phyloP scores from a whole-genome alignment of 1,140 invertebrate genomes.

The Bombus affinis region DNA sequence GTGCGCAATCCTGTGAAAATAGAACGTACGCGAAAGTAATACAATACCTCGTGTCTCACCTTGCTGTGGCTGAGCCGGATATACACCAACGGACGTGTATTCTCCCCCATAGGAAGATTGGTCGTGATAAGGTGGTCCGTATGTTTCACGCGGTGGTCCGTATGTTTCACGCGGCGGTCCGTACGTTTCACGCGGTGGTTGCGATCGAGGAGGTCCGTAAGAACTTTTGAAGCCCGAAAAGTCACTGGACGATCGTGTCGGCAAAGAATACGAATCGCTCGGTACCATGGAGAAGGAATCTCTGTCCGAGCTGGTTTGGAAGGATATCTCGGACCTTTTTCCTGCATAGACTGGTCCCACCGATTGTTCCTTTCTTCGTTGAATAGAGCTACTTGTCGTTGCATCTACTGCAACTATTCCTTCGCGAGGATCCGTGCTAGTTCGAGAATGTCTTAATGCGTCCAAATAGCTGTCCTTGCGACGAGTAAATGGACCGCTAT shows the following conservation, averaged over 20 bases:
- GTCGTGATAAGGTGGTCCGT: slow-evolving; percentile 65
- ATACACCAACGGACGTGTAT: slow-evolving; percentile 52
- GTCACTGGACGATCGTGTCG: slow-evolving; percentile 43
- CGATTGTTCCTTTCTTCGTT: slow-evolving; percentile 70
- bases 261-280: slow-evolving; percentile 66
- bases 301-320: neutral
- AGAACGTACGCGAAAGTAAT: slow-evolving; percentile 36
- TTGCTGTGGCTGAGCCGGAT: slow-evolving; percentile 74
- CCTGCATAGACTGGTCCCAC: slow-evolving; percentile 71
- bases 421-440: slow-evolving; percentile 74
- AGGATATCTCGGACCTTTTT: slow-evolving; percentile 15
- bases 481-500: slow-evolving; percentile 29
- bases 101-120: slow-evolving; percentile 21
- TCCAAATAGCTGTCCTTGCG: slow-evolving; percentile 79
- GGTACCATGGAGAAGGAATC: slow-evolving; percentile 44
- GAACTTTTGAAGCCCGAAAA: slow-evolving; percentile 49
- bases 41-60: slow-evolving; percentile 74
- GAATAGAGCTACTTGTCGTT: slow-evolving; percentile 41
- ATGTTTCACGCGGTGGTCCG: slow-evolving; percentile 54
- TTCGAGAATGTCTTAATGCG: slow-evolving; percentile 80
- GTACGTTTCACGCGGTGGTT: neutral
- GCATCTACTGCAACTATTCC: slow-evolving; percentile 53
- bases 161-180: neutral
- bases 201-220: slow-evolving; percentile 62
- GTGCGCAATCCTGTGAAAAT: neutral